phyloP scores from a whole-genome alignment of 2,797 vertebrate species.

The Sarcophilus harrisii region DNA sequence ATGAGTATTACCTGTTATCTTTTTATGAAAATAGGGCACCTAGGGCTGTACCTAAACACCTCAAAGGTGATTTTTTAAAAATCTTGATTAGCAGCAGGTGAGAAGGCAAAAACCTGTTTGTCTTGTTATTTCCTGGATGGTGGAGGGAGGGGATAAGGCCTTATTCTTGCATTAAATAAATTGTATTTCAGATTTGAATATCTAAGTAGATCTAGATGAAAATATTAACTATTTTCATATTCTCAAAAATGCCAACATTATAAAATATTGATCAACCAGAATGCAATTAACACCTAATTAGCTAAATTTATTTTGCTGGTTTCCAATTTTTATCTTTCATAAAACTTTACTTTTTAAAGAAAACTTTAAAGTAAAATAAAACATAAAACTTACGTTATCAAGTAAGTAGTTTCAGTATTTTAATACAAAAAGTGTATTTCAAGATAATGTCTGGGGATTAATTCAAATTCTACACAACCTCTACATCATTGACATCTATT shows the following conservation, averaged over 20 bases:
- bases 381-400: not conserved
- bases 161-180: not conserved
- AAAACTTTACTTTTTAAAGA: no score
- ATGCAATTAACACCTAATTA: constrained; percentile 1
- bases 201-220: constrained; percentile 27
- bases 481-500: not conserved
- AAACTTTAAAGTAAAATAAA: no score
- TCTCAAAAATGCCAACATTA: constrained; percentile 38
- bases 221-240: constrained; percentile 3
- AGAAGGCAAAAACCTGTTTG: not conserved
- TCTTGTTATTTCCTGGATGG: not conserved
- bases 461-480: not conserved
- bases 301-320: constrained; percentile 38
- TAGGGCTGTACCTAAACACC: not conserved
- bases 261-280: constrained; percentile 44
- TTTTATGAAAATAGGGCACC: not conserved
- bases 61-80: not conserved
- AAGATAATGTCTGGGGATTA: not conserved
- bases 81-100: not conserved
- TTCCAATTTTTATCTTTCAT: constrained; percentile 1
- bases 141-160: not conserved
- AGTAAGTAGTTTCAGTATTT: not conserved
- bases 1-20: not conserved
- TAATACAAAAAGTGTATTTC: not conserved
- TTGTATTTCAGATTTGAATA: not conserved